Conservation (phyloP, 2,797 vertebrate species). For the Pseudomugil gertrudae region DNA sequence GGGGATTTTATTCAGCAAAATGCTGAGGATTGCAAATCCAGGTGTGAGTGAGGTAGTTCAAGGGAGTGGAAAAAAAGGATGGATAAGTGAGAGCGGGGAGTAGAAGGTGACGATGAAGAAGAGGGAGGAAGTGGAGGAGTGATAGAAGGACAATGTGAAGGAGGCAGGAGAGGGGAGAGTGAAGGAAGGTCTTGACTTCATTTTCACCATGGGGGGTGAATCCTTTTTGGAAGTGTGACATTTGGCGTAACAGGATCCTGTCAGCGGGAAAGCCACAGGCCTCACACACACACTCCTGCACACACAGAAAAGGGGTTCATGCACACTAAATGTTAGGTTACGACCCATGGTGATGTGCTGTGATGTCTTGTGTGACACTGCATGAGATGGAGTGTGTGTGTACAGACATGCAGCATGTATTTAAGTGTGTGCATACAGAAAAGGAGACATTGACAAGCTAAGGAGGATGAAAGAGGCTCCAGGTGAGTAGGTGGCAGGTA, state of each 20-base stretch:
- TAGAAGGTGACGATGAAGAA: conserved; percentile 24
- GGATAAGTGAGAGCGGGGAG: conserved; percentile 58
- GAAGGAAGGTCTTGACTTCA: conserved; percentile 66
- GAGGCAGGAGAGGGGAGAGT: conserved; percentile 41
- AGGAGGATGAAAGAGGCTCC: conserved; percentile 39
- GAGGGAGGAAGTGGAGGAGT: conserved; percentile 25
- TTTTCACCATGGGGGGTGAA: conserved; percentile 71
- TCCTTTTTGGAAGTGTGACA: conserved; percentile 79
- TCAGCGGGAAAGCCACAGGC: conserved; percentile 60
- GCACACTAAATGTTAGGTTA: conserved; percentile 58
- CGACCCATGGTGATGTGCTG: conserved; percentile 27
- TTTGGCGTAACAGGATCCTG: conserved; percentile 76
- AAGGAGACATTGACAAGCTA: conserved; percentile 25
- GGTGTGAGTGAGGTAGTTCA: conserved; percentile 61
- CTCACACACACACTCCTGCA: conserved; percentile 30
- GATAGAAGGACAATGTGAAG: conserved; percentile 60
- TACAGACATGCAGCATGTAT: neutral
- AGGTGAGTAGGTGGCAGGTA: conserved; percentile 26
- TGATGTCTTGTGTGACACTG: neutral
- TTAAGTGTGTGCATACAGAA: conserved; percentile 1
- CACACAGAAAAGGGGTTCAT: conserved; percentile 20
- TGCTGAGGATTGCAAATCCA: conserved; percentile 70
- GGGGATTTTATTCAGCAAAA: conserved; percentile 71
- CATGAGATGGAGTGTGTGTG: neutral
- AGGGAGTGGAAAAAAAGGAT: conserved; percentile 70